Conservation (phyloP, 2,888 invertebrate genomes). For the Phalera bucephala region DNA sequence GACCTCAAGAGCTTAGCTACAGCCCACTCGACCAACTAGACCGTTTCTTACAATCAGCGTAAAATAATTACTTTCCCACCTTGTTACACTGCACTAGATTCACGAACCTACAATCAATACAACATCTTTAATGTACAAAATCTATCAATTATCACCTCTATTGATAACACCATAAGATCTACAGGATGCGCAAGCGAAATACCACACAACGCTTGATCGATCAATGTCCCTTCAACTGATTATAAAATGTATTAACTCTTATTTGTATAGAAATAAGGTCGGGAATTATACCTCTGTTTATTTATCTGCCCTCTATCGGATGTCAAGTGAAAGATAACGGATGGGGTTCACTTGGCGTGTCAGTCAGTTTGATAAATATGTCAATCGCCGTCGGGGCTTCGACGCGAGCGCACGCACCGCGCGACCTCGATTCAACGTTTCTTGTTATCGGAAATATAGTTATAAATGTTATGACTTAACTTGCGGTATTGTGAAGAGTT, state of each 20-base stretch:
- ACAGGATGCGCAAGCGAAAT: conserved; percentile 4
- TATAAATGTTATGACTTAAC: background rate
- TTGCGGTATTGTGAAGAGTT: background rate
- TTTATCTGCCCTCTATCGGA: conserved; percentile 34
- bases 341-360: conserved; percentile 35
- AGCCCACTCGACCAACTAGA: too few relatives aligned
- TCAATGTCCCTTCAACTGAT: conserved; percentile 30
- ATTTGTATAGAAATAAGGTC: conserved; percentile 18
- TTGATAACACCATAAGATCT: background rate
- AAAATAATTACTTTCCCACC: conserved; percentile 39
- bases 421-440: conserved; percentile 1
- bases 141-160: conserved; percentile 1
- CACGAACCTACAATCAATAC: conserved; percentile 22
- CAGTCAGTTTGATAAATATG: conserved; percentile 34
- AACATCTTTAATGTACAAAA: conserved; percentile 7
- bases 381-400: conserved; percentile 40
- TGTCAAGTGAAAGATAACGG: conserved; percentile 53
- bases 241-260: conserved; percentile 12
- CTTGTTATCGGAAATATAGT: background rate
- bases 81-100: conserved; percentile 23
- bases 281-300: conserved; percentile 20
- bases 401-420: conserved; percentile 41
- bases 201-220: conserved; percentile 21
- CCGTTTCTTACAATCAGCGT: conserved; percentile 16
- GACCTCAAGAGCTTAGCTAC: too few relatives aligned